phyloP scores from a whole-genome alignment of 2,113 vertebrate genomes.

The Toxotes jaculatrix region DNA sequence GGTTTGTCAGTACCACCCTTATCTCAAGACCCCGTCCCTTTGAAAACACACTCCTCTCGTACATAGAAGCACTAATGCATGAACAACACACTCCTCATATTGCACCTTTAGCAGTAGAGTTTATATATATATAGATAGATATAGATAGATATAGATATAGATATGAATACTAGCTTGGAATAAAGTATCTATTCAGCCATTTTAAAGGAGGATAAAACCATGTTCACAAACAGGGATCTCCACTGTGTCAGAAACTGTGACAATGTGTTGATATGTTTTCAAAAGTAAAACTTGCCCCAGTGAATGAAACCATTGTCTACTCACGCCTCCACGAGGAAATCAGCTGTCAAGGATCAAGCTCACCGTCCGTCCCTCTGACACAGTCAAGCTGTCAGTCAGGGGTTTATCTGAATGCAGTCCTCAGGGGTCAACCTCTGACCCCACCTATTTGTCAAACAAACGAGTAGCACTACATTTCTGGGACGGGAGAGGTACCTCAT shows the following conservation, averaged over 20 bases:
- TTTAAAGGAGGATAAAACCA: too few species aligned
- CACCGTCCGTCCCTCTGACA: background rate
- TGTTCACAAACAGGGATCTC: too few species aligned
- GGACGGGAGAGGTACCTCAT: constrained; percentile 23
- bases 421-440: constrained; percentile 25
- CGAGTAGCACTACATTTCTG: constrained; percentile 25
- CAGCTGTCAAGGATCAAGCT: constrained; percentile 33
- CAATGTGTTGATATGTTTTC: background rate
- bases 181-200: too few species aligned
- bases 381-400: constrained; percentile 6
- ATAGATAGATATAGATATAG: too few species aligned
- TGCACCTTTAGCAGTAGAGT: background rate
- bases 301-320: background rate
- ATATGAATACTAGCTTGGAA: too few species aligned
- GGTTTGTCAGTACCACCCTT: constrained; percentile 46
- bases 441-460: constrained; percentile 59
- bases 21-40: constrained; percentile 42
- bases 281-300: background rate
- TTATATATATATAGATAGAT: background rate
- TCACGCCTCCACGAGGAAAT: background rate
- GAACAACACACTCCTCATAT: background rate
- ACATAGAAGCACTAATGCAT: background rate
- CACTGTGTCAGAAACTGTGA: background rate
- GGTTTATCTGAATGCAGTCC: constrained; percentile 5
- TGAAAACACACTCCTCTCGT: background rate